These are phyloP conservation scores for Salticus scenicus DNA, from an alignment of 2,888 invertebrate species.

Conservation along the genomic window DNA sequence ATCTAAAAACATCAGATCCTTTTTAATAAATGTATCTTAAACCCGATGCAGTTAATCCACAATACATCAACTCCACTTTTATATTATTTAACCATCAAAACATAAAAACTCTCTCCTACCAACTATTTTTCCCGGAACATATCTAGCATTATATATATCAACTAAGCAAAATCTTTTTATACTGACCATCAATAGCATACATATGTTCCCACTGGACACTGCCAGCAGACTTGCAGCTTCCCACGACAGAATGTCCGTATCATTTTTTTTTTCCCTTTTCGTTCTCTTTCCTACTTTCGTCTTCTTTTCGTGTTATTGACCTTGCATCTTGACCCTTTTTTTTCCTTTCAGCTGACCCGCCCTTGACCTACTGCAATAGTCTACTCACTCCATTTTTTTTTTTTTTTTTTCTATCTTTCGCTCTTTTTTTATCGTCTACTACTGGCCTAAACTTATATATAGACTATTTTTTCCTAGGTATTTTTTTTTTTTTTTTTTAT, in stretches of 20 bases:
- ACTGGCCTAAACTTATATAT: slow-evolving; percentile 66
- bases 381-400: slow-evolving; percentile 40
- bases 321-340: slow-evolving; percentile 64
- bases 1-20: too few species aligned
- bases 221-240: slow-evolving; percentile 36
- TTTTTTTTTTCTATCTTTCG: slow-evolving; percentile 16
- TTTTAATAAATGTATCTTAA: background rate
- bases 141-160: slow-evolving; percentile 38
- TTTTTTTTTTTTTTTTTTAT: slow-evolving; percentile 22
- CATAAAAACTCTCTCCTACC: background rate
- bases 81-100: background rate
- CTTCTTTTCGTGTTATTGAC: slow-evolving; percentile 62
- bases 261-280: slow-evolving; percentile 23
- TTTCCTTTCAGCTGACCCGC: slow-evolving; percentile 37
- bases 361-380: slow-evolving; percentile 63
- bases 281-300: slow-evolving; percentile 48
- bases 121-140: background rate
- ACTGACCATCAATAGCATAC: slow-evolving; percentile 60
- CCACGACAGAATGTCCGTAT: slow-evolving; percentile 61
- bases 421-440: slow-evolving; percentile 52
- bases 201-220: slow-evolving; percentile 62
- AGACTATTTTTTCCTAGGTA: slow-evolving; percentile 39
- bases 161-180: slow-evolving; percentile 37
- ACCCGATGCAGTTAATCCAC: background rate
- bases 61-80: background rate